Base-by-base conservation (phyloP, 1,140 invertebrate genomes). In the Lutraria rhynchaena region DNA sequence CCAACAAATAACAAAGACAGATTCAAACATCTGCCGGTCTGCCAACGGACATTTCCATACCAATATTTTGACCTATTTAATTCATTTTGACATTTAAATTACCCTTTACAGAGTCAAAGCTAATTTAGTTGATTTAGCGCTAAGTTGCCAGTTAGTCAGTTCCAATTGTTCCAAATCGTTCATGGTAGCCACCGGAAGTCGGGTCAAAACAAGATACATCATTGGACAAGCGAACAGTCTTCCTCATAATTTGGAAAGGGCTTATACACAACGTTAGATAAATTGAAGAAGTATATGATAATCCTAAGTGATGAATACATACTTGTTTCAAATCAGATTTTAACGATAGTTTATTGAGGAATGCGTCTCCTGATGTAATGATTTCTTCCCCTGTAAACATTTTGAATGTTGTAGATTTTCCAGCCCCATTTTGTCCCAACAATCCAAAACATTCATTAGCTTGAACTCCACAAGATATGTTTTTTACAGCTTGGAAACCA, bases 351-450 rank as follows among this genome's bases (percentile, higher is more conserved):
- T 83, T 65, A 65, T 88, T 83, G 15, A 92, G 70, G 69, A 85
- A 90, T 0, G 92, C 91, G 73, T 91, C 89, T 22, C 93, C 93
- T 27, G 75, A 73, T 1, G 85, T 89, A 1, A 90, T 82, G 35
- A 87, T 82, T 31, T 91, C 85, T 86, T 93, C 92, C 41, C 97
- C 97, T 0, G 97, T 98, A 82, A 95, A 82, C 94, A 95, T 94
- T 87, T 95, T 95, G 85, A 98, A 98, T 2, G 96, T 97, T 5
- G 96, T 96, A 4, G 96, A 97, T 93, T 98, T 98, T 11, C 97
- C 97, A 5, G 97, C 97, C 0, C 97, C 97, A 89, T 96, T 95
- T 0, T 96, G 93, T 15, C 98, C 98, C 33, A 99, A 93, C 53
- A 99, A 92, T 1, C 97, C 97, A 92, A 98, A 98, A 89, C 97